phyloP scores from a whole-genome alignment of 2,113 vertebrate genomes.

The Platichthys flesus region DNA sequence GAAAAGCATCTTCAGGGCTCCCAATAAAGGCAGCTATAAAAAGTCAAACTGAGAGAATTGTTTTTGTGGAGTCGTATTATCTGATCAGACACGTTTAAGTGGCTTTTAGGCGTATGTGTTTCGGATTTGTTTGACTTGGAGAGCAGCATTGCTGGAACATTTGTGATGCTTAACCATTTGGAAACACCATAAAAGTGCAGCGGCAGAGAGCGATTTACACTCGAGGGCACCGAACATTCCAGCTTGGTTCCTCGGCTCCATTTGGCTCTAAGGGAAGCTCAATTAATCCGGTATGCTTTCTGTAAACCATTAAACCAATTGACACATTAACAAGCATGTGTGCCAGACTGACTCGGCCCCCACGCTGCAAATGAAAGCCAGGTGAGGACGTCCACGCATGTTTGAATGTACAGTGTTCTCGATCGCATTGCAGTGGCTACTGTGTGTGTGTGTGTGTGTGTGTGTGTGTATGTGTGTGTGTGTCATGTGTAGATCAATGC shows the following conservation, averaged over 20 bases:
- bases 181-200: constrained; percentile 56
- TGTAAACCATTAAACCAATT: constrained; percentile 76
- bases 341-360: constrained; percentile 55
- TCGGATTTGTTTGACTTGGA: constrained; percentile 52
- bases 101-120: constrained; percentile 35
- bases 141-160: constrained; percentile 37
- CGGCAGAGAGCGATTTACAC: constrained; percentile 27
- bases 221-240: constrained; percentile 49
- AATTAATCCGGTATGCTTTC: constrained; percentile 68
- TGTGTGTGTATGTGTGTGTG: background rate
- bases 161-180: constrained; percentile 59
- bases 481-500: background rate
- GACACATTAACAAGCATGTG: constrained; percentile 74
- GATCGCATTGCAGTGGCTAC: background rate
- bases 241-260: constrained; percentile 20
- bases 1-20: constrained; percentile 16
- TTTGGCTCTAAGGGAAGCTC: constrained; percentile 42
- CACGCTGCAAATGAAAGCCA: constrained; percentile 65
- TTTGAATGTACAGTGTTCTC: background rate
- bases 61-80: constrained; percentile 35
- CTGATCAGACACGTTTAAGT: constrained; percentile 35
- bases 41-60: constrained; percentile 10
- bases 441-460: background rate
- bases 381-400: constrained; percentile 40
- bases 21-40: constrained; percentile 41